Conservation (phyloP, 1,140 invertebrate species). For the Dendrolimus kikuchii region DNA sequence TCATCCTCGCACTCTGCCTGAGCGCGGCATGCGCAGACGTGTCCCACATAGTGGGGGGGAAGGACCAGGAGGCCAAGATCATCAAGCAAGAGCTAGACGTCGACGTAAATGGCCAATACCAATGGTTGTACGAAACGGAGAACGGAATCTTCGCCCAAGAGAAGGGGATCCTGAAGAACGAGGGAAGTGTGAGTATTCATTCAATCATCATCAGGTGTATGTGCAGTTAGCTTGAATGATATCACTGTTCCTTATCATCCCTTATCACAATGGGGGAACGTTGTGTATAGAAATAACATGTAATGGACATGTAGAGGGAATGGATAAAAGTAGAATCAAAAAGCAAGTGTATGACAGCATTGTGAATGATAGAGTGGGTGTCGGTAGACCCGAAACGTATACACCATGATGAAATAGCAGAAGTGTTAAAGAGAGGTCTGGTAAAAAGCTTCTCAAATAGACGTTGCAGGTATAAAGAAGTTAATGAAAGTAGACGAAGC, state of each 20-base stretch:
- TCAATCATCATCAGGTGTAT: not conserved
- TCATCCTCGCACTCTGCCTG: slow-evolving; percentile 27
- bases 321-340: no score
- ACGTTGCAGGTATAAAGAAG: no score
- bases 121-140: slow-evolving; percentile 67
- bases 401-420: no score
- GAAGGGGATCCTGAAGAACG: slow-evolving; percentile 41
- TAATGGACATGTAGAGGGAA: no score
- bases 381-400: no score
- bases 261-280: not conserved
- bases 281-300: no score
- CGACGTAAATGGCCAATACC: slow-evolving; percentile 52
- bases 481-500: no score
- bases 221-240: not conserved
- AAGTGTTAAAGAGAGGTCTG: no score
- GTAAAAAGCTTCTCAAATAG: no score
- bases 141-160: slow-evolving; percentile 71
- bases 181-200: slow-evolving; percentile 26
- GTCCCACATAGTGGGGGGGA: slow-evolving; percentile 25
- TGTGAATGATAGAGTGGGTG: no score
- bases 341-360: no score
- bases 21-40: slow-evolving; percentile 34
- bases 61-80: slow-evolving; percentile 45
- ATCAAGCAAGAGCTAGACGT: slow-evolving; percentile 53
- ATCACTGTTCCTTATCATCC: not conserved